A percentile compares a stretch with the other conserved stretches of the same genome.
Evolutionary conservation across 2,888 invertebrate genomes (phyloP).

Genomic region (Coenonympha glycerion): DNA sequence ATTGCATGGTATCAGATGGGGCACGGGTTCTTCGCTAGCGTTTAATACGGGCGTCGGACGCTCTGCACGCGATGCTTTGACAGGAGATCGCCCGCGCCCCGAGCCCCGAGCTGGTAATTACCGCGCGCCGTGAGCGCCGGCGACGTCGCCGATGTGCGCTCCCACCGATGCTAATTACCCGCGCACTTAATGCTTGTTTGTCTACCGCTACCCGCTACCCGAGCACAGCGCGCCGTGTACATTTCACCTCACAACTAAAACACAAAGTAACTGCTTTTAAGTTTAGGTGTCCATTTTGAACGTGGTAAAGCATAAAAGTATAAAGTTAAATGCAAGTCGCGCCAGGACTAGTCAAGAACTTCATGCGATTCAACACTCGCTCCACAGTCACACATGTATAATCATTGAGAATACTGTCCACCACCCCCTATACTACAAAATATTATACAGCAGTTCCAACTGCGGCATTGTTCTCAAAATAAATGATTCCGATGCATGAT

Average conservation of each 20-base stretch:
- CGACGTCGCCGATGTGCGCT: constrained; percentile 56
- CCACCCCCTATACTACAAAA: background rate
- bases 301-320: too few relatives aligned
- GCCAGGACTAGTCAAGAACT: too few relatives aligned
- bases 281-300: too few relatives aligned
- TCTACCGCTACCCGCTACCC: constrained; percentile 4
- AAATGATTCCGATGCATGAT: background rate
- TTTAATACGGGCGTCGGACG: constrained; percentile 70
- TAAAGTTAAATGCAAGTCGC: too few relatives aligned
- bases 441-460: background rate
- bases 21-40: constrained; percentile 73
- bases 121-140: constrained; percentile 64
- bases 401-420: too few relatives aligned
- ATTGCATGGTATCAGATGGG: constrained; percentile 75
- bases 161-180: constrained; percentile 36
- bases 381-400: too few relatives aligned
- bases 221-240: background rate
- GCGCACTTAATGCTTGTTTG: constrained; percentile 29
- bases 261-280: too few relatives aligned
- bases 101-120: constrained; percentile 64
- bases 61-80: constrained; percentile 71
- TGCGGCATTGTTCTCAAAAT: background rate
- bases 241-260: background rate
- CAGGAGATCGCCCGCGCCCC: constrained; percentile 68
- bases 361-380: too few relatives aligned